Evolutionary conservation across 2,113 vertebrate genomes (phyloP), one percentile per base, ranked within the genome.

Genomic region (Catharus minimus): DNA sequence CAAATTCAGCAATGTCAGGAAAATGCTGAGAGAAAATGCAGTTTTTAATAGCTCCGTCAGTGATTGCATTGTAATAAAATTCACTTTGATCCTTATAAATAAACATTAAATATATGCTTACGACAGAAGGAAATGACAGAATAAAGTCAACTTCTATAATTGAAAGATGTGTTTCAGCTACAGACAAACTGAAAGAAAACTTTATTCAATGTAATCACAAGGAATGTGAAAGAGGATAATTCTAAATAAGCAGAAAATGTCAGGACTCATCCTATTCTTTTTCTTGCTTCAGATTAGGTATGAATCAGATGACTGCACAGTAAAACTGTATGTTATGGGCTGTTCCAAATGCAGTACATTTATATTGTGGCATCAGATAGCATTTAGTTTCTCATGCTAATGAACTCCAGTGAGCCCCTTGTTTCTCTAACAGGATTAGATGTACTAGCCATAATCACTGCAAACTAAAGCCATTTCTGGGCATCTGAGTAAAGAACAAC

Each of bases 81-180:
- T 89, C 68, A 80, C 56, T 88, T 95, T 94, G 61, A 72, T 94
- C 76, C 49, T 67, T 75, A 53, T 81, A 90, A 92, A 76, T 32
- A 92, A 91, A 81, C 28, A 65, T 84, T 92, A 61, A 89, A 82
- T 85, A 50, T 64, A 62, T 75, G 65, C 41, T 86, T 86, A 86
- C 1, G 3, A 74, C 47, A 85, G 13, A 57, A 53, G 61, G 28
- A 95, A 95, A 91, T 65, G 41, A 78, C 72, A 94, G 88, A 90
- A 86, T 86, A 56, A 93, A 95, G 46, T 86, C 76, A 88, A 27
- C 33, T 41, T 74, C 57, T 67, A 21, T 38, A 86, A 91, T 15
- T 49, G 68, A 82, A 88, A 82, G 91, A 81, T 72, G 33, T 41
- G 20, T 53, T 84, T 75, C 68, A 88, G 47, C 56, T 71, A 67